Evolutionary conservation across 2,113 vertebrate species (phyloP).

Genomic region (Odocoileus virginianus): DNA sequence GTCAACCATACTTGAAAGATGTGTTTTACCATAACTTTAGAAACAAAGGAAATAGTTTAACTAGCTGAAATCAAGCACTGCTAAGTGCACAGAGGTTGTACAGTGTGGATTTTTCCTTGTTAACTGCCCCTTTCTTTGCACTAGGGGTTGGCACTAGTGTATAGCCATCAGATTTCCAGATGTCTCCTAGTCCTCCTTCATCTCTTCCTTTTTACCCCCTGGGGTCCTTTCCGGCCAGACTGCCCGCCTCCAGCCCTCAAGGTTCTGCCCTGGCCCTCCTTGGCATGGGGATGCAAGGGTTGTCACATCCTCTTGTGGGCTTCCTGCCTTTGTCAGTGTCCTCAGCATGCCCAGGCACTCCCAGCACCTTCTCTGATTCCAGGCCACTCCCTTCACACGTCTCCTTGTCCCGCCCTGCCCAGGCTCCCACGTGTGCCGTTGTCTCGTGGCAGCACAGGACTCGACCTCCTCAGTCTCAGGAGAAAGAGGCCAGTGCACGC

Average conservation of each 20-base stretch:
- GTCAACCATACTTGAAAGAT: not conserved
- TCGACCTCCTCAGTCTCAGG: not conserved
- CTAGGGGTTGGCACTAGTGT: not conserved
- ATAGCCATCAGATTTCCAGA: not conserved
- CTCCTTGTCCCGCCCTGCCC: accelerated
- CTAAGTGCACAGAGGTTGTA: not conserved
- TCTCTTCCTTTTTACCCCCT: not conserved
- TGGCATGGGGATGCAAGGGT: no score
- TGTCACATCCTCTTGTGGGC: not conserved
- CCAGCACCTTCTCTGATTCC: not conserved
- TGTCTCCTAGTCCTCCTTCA: not conserved
- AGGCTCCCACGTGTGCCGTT: not conserved
- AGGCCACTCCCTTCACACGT: not conserved
- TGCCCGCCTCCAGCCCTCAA: accelerated
- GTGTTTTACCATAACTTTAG: not conserved
- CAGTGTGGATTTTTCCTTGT: not conserved
- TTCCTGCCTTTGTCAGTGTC: not conserved
- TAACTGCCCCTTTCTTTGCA: not conserved
- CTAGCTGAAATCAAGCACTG: not conserved
- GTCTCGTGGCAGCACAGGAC: not conserved
- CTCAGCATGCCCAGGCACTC: not conserved
- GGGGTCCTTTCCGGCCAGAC: not conserved
- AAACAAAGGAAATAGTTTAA: not conserved
- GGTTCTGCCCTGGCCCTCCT: not conserved
- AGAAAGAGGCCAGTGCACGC: not conserved